Percentiles rank a stretch among this genome's conserved stretches.
Conservation (phyloP, 2,797 vertebrate species). For the Astyanax mexicanus region DNA sequence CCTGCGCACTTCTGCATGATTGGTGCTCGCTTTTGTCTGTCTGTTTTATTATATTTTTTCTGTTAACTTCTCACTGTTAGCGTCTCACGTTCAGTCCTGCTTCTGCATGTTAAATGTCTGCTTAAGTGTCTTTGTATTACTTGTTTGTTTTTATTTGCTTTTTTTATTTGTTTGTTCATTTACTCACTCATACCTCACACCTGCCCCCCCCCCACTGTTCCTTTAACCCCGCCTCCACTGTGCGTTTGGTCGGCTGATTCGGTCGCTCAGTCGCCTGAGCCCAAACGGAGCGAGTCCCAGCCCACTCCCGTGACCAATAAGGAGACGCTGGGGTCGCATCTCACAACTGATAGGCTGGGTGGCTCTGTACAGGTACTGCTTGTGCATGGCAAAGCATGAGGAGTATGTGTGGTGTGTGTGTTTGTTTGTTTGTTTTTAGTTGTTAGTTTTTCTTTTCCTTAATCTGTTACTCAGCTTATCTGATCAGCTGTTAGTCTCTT, state of each 20-base stretch:
- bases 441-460: too few species aligned
- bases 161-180: slow-evolving; percentile 61
- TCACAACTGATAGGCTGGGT: slow-evolving; percentile 90
- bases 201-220: slow-evolving; percentile 58
- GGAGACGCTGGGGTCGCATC: slow-evolving; percentile 89
- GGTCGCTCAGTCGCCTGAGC: slow-evolving; percentile 87
- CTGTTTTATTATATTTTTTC: slow-evolving; percentile 58
- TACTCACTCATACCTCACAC: slow-evolving; percentile 53
- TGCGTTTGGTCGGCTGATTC: slow-evolving; percentile 54
- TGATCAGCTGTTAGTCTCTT: too few species aligned
- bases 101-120: slow-evolving; percentile 82
- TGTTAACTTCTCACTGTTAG: slow-evolving; percentile 74
- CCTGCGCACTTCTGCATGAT: slow-evolving; percentile 68
- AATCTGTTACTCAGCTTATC: too few species aligned
- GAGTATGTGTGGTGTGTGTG: slow-evolving; percentile 49
- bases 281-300: slow-evolving; percentile 91
- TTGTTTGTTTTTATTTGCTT: slow-evolving; percentile 66
- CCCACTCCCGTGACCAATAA: slow-evolving; percentile 88
- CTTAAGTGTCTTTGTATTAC: slow-evolving; percentile 79
- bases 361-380: slow-evolving; percentile 92
- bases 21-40: slow-evolving; percentile 77
- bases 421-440: too few species aligned
- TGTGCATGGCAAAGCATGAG: slow-evolving; percentile 70
- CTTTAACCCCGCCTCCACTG: slow-evolving; percentile 60
- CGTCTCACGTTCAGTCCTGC: slow-evolving; percentile 79